These are phyloP conservation scores for Anthrax anthrax DNA, from an alignment of 2,888 invertebrate genomes.

Conservation along the genomic window DNA sequence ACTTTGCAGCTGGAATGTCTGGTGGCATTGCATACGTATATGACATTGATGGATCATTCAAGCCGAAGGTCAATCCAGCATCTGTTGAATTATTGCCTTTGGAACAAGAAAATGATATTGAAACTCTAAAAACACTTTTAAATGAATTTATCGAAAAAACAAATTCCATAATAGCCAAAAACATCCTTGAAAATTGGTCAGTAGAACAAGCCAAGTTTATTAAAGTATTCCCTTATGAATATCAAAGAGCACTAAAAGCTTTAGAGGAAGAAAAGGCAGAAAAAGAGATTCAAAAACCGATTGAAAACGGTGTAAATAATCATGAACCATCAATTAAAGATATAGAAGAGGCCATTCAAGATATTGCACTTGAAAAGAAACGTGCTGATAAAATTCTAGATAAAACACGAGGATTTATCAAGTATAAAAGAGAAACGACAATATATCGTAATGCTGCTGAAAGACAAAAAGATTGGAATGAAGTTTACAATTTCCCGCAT, in stretches of 20 bases:
- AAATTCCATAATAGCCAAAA: constrained; percentile 68
- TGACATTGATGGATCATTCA: constrained; percentile 74
- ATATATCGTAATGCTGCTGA: constrained; percentile 76
- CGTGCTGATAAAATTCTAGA: constrained; percentile 69
- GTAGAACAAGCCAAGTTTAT: constrained; percentile 63
- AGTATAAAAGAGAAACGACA: constrained; percentile 79
- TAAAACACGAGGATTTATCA: constrained; percentile 85
- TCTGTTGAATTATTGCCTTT: constrained; percentile 84
- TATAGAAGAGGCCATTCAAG: constrained; percentile 79
- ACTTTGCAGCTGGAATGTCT: constrained; percentile 99
- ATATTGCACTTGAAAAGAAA: constrained; percentile 61
- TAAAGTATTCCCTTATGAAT: constrained; percentile 96
- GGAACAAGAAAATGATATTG: constrained; percentile 61
- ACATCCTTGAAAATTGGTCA: constrained; percentile 68
- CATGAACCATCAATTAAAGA: constrained; percentile 48
- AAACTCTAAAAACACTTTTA: constrained; percentile 59
- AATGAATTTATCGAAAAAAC: constrained; percentile 79
- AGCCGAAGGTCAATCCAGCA: constrained; percentile 82
- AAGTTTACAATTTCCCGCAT: constrained; percentile 78
- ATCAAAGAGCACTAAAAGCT: constrained; percentile 74
- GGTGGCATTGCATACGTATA: constrained; percentile 89
- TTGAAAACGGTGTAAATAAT: constrained; percentile 28
- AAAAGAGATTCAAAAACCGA: constrained; percentile 18
- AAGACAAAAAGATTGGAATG: constrained; percentile 89
- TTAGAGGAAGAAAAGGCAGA: constrained; percentile 35